These are phyloP conservation scores for Chelonus insularis DNA, from an alignment of 1,140 invertebrate genomes.

Conservation along the genomic window DNA sequence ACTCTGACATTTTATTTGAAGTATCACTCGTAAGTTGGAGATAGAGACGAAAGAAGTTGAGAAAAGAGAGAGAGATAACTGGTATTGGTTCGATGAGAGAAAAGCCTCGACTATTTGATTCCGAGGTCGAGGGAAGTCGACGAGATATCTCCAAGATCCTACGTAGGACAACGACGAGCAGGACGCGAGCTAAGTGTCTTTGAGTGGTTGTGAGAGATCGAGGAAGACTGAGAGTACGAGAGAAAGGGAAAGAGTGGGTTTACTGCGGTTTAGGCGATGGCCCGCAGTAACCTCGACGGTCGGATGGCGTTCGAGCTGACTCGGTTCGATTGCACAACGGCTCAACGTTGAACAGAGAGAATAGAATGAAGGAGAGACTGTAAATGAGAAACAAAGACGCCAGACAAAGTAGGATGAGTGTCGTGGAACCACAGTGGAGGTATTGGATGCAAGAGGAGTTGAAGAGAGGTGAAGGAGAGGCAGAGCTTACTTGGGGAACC, in stretches of 20 bases:
- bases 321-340: slow-evolving; percentile 28
- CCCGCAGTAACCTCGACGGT: slow-evolving; percentile 24
- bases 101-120: background rate
- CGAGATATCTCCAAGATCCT: background rate
- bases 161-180: slow-evolving; percentile 5
- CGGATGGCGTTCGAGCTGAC: slow-evolving; percentile 27
- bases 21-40: background rate
- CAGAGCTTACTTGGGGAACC: slow-evolving; percentile 24
- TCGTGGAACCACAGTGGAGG: background rate
- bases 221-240: background rate
- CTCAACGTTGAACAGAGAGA: background rate
- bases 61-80: background rate
- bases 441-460: background rate
- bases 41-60: background rate
- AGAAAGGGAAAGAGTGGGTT: slow-evolving; percentile 19
- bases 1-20: slow-evolving; percentile 1
- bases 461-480: slow-evolving; percentile 7
- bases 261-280: slow-evolving; percentile 29
- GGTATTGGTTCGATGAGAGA: background rate
- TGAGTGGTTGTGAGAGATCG: background rate
- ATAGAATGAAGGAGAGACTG: background rate
- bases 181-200: slow-evolving; percentile 19
- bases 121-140: background rate
- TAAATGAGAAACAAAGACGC: background rate
- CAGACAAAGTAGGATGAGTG: slow-evolving; percentile 7